A percentile compares a stretch with the other conserved stretches of the same genome.
Evolutionary conservation across 2,888 invertebrate genomes (phyloP).

Genomic region (Ichneumoninae sp.): DNA sequence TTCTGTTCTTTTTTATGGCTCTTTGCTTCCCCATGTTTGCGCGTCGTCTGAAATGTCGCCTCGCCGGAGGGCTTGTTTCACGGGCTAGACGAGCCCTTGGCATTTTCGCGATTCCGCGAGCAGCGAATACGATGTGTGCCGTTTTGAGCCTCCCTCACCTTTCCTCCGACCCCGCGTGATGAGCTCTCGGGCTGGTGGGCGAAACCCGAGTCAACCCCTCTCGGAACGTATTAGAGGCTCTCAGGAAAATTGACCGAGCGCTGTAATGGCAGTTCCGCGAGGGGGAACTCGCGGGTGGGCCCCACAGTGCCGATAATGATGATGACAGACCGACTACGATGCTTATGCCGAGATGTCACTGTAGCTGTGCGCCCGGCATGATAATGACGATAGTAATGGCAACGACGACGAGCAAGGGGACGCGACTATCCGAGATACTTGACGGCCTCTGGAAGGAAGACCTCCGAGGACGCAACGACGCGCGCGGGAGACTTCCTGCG

Average conservation of each 20-base stretch:
- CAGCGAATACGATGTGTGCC: slow-evolving; percentile 4
- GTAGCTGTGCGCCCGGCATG: slow-evolving; percentile 49
- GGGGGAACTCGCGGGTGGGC: slow-evolving; percentile 3
- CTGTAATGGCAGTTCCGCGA: slow-evolving; percentile 70
- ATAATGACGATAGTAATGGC: slow-evolving; percentile 62
- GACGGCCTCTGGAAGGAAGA: slow-evolving; percentile 29
- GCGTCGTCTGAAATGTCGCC: slow-evolving; percentile 43
- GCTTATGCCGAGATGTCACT: slow-evolving; percentile 53
- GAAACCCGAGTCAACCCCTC: slow-evolving; percentile 30
- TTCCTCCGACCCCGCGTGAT: slow-evolving; percentile 9
- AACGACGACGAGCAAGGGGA: slow-evolving; percentile 47
- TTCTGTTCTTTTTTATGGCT: slow-evolving; percentile 16
- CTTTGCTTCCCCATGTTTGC: not conserved
- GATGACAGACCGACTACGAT: slow-evolving; percentile 73
- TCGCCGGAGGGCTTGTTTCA: slow-evolving; percentile 4
- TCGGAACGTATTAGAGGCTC: slow-evolving; percentile 70
- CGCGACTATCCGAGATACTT: slow-evolving; percentile 33
- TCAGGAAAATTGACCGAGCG: slow-evolving; percentile 79
- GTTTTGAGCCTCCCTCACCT: not conserved
- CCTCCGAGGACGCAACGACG: slow-evolving; percentile 29
- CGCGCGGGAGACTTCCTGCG: not conserved
- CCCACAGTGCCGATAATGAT: slow-evolving; percentile 76
- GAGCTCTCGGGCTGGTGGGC: slow-evolving; percentile 25
- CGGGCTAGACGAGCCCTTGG: slow-evolving; percentile 19
- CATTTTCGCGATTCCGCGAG: slow-evolving; percentile 43